Base-by-base conservation (phyloP, 2,888 invertebrate genomes). In the Teleogryllus oceanicus region DNA sequence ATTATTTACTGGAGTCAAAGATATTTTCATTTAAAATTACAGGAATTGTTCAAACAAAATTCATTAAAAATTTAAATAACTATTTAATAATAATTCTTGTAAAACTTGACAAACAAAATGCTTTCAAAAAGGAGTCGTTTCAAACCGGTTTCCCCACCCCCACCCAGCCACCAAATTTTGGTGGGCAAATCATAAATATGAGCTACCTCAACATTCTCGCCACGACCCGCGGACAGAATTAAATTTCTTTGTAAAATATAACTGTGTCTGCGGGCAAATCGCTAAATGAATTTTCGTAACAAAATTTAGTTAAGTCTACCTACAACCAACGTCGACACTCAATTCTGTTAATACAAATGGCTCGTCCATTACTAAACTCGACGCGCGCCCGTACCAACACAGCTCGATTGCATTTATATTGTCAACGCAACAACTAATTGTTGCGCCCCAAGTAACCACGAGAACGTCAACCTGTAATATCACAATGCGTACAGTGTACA, bases 221-320 rank as follows among this genome's bases (percentile, higher is more conserved):
- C 37, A 37, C 37, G 5, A 37, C 8, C 37, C 37, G 16, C 11
- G 16, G 62, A 62, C 62, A 62, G 4, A 62, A 62, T 62, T 62
- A 62, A n/a, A 62, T 62, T 62, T 62, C n/a, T n/a, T n/a, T 62
- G 16, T 62, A 62, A 62, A 62, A 62, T 62, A 62, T 12, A 62
- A 62, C 62, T 18, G 62, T 62, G n/a, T 12, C 62, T 62, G 62
- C 1, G 62, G 62, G n/a, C 62, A 62, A n/a, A 62, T 13, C 13
- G 62, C 62, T 62, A 62, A 62, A 62, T n/a, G 62, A 62, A 62
- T 62, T 62, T 62, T 62, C 62, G 16, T 62, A 62, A 62, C 13
- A n/a, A 62, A 62, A 62, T 62, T 62, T 62, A 62, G 62, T 62
- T 13, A 62, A 62, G 62, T 62, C 62, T 11, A 4, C 37, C 62